Percentiles rank a stretch among this genome's conserved stretches.
Evolutionary conservation across 2,113 vertebrate species (phyloP).

Genomic region (Electrona antarctica): DNA sequence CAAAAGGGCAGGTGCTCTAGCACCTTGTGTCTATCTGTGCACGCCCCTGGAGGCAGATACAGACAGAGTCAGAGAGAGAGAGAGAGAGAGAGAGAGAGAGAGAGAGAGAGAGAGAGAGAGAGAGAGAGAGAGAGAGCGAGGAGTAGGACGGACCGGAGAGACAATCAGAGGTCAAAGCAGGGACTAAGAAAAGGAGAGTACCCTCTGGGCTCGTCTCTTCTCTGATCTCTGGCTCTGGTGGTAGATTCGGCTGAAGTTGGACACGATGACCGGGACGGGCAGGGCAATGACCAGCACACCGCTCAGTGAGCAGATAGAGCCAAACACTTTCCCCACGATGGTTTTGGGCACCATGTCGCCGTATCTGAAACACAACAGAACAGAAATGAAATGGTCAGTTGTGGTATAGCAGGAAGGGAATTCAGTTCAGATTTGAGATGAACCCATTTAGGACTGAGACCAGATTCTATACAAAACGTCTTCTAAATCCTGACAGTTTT

Average conservation of each 20-base stretch:
- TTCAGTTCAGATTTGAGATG: neutral
- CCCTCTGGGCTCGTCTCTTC: slow-evolving; percentile 96
- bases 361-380: slow-evolving; percentile 82
- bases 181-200: slow-evolving; percentile 50
- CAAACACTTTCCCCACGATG: slow-evolving; percentile 98
- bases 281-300: slow-evolving; percentile 98
- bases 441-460: too few species aligned
- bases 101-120: slow-evolving; percentile 3
- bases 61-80: neutral
- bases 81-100: slow-evolving; percentile 37
- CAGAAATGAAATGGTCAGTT: slow-evolving; percentile 1
- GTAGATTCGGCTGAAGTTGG: slow-evolving; percentile 99
- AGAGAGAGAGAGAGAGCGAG: slow-evolving; percentile 1
- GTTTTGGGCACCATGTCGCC: slow-evolving; percentile 99
- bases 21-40: too few species aligned
- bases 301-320: slow-evolving; percentile 97
- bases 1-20: too few species aligned
- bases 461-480: too few species aligned
- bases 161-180: neutral
- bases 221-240: slow-evolving; percentile 98
- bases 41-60: neutral
- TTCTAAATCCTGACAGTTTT: too few species aligned
- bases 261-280: slow-evolving; percentile 98
- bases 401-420: neutral
- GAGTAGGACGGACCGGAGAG: neutral